These are phyloP conservation scores for Paracentrotus lividus DNA, from an alignment of 53 echinoderm and acorn worm genomes.

Conservation along the genomic window DNA sequence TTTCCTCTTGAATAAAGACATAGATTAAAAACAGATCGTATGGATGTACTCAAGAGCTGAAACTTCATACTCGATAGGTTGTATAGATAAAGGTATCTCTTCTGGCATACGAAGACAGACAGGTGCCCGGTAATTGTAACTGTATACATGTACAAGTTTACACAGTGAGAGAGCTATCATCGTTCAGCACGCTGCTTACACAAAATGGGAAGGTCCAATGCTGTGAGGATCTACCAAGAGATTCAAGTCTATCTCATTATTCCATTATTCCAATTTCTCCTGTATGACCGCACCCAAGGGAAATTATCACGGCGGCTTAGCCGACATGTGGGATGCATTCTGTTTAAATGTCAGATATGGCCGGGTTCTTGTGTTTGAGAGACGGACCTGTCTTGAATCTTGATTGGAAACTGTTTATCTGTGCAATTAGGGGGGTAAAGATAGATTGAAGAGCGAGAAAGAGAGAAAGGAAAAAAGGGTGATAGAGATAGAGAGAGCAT, in stretches of 20 bases:
- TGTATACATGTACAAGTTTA: background rate
- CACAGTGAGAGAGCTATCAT: background rate
- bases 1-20: too few species aligned
- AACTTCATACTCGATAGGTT: background rate
- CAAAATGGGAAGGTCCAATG: background rate
- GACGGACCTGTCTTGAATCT: background rate
- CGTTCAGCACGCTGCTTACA: background rate
- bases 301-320: constrained; percentile 32
- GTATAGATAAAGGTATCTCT: background rate
- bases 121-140: background rate
- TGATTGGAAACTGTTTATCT: constrained; percentile 35
- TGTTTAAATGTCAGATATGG: constrained; percentile 34
- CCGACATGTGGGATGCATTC: background rate
- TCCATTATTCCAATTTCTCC: background rate
- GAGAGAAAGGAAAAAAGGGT: background rate
- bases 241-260: constrained; percentile 29
- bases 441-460: background rate
- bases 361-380: background rate
- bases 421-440: background rate
- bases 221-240: background rate
- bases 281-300: constrained; percentile 1
- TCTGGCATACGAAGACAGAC: background rate
- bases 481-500: background rate
- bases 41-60: too few species aligned
- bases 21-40: too few species aligned